Conservation (phyloP, 2,888 invertebrate species). For the Ypsolopha sequella region DNA sequence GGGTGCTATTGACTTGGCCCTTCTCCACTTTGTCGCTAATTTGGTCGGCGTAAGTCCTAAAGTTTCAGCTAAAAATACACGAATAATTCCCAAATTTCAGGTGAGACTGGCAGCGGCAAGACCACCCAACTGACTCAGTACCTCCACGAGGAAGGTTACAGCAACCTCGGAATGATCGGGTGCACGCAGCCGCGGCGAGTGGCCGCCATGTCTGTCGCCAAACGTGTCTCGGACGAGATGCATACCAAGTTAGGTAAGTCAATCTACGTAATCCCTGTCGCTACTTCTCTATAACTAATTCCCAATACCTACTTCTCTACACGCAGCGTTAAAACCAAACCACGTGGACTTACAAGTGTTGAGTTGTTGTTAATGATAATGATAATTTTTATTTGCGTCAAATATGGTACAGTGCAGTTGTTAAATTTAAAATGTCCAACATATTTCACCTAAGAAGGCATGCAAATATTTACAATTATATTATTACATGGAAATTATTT, state of each 20-base stretch:
- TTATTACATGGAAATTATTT: no score
- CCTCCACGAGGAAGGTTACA: conserved; percentile 96
- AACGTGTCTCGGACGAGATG: conserved; percentile 99
- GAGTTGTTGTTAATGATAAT: no score
- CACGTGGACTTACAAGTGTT: no score
- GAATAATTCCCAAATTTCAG: conserved; percentile 27
- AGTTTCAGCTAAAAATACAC: no score
- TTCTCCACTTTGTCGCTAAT: no score
- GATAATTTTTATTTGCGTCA: no score
- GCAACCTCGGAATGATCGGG: conserved; percentile 92
- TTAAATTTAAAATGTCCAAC: no score
- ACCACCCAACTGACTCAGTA: conserved; percentile 99
- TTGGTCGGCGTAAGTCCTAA: no score
- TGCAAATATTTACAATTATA: no score
- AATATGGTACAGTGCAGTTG: no score
- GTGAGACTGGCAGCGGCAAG: conserved; percentile 96
- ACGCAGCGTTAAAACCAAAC: neutral
- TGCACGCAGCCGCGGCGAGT: conserved; percentile 95
- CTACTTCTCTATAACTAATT: neutral
- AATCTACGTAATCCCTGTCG: neutral
- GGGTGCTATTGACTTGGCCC: no score
- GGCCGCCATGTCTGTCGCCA: conserved; percentile 99
- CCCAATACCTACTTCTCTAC: neutral
- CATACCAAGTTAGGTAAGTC: conserved; percentile 80
- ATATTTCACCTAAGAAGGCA: no score